phyloP scores from a whole-genome alignment of 2,888 invertebrate genomes.

The Volucella bombylans region DNA sequence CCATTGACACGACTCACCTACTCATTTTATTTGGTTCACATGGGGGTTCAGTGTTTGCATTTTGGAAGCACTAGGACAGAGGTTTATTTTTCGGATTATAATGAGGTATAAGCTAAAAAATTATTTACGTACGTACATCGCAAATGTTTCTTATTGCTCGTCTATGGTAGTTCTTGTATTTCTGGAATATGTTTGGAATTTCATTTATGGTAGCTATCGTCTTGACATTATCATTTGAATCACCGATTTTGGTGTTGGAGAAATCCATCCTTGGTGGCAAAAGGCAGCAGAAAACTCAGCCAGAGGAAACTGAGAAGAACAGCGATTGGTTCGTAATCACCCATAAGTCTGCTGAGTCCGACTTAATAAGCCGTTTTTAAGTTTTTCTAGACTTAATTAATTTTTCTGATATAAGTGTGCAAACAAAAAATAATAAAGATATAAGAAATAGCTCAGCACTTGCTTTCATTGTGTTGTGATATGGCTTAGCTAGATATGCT shows the following conservation, averaged over 20 bases:
- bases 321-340: no score
- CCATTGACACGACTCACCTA: slow-evolving; percentile 71
- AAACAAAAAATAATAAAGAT: no score
- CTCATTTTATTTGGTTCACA: slow-evolving; percentile 38
- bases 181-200: slow-evolving; percentile 64
- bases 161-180: slow-evolving; percentile 1
- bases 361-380: no score
- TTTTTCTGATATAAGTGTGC: no score
- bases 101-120: background rate
- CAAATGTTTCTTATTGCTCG: no score
- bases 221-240: slow-evolving; percentile 71
- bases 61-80: slow-evolving; percentile 46
- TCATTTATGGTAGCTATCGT: slow-evolving; percentile 57
- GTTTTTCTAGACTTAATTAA: no score
- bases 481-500: no score
- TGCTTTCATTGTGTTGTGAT: no score
- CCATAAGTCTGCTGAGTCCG: no score
- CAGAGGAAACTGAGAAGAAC: no score
- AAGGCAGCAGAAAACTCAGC: no score
- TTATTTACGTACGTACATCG: background rate
- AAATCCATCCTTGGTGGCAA: slow-evolving; percentile 10
- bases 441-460: no score
- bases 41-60: slow-evolving; percentile 48
- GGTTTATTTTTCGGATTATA: slow-evolving; percentile 47
- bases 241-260: slow-evolving; percentile 65